A percentile compares a stretch with the other conserved stretches of the same genome.
phyloP scores from a whole-genome alignment of 23 tunicate genomes.

The Oikopleura dioica region DNA sequence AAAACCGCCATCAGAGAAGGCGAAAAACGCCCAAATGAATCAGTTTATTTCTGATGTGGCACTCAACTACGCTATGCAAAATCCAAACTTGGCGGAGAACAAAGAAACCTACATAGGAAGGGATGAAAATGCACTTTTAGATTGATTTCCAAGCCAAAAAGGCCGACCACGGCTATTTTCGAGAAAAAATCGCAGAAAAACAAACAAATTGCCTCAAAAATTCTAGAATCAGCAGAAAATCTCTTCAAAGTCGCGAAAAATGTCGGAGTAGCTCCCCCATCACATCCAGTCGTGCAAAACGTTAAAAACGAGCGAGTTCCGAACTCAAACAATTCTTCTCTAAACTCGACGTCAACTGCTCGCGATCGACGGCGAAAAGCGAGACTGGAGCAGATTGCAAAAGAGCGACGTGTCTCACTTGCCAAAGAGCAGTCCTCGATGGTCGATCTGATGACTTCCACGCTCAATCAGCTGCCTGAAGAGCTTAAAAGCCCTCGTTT shows the following conservation, averaged over 20 bases:
- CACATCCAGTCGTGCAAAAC: background rate
- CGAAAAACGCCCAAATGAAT: background rate
- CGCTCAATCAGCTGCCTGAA: background rate
- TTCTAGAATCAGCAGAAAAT: too few species aligned
- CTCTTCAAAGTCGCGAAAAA: background rate
- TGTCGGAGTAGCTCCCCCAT: background rate
- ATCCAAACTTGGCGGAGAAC: background rate
- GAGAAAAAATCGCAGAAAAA: too few species aligned
- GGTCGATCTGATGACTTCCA: background rate
- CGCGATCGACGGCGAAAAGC: background rate
- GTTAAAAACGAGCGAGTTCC: too few species aligned
- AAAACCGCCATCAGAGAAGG: background rate
- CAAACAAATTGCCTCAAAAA: too few species aligned
- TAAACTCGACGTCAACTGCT: background rate
- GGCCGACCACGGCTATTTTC: too few species aligned
- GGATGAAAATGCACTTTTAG: too few species aligned
- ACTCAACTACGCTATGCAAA: background rate
- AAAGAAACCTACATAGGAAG: background rate
- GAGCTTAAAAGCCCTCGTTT: background rate
- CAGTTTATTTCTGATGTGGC: conserved; percentile 1
- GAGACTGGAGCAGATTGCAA: too few species aligned
- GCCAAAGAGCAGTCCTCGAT: background rate
- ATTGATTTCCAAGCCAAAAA: too few species aligned
- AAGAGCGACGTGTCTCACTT: too few species aligned
- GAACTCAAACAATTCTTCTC: background rate